A percentile compares a stretch with the other conserved stretches of the same genome.
Conservation (phyloP, 2,113 vertebrate species). For the Mesoclemmys tuberculata region DNA sequence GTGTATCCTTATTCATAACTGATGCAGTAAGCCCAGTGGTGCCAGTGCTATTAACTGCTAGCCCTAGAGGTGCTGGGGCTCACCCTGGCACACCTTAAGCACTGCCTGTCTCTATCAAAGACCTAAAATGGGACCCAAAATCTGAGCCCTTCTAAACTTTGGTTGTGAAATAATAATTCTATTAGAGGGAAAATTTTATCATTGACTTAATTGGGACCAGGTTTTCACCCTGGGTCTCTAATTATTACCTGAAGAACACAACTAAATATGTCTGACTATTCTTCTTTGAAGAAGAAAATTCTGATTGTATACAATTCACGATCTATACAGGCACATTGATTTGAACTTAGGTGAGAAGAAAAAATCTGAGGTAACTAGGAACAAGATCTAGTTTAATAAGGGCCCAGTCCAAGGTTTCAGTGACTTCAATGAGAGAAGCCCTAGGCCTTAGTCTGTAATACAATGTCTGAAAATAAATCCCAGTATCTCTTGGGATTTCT, state of each 20-base stretch:
- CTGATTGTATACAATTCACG: neutral
- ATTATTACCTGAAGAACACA: neutral
- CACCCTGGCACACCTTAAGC: too few species aligned
- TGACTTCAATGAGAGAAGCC: neutral
- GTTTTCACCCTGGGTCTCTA: neutral
- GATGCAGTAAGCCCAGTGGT: too few species aligned
- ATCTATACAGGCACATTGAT: neutral
- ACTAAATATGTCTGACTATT: neutral
- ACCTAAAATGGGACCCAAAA: neutral
- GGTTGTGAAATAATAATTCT: neutral
- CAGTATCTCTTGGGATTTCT: neutral
- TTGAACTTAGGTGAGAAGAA: neutral
- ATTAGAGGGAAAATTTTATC: neutral
- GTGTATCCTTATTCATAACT: too few species aligned
- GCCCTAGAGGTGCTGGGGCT: too few species aligned
- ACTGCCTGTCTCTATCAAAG: neutral
- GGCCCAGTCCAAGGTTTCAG: neutral
- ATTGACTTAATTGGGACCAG: neutral
- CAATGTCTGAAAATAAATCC: neutral
- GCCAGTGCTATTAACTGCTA: too few species aligned
- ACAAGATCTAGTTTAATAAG: neutral
- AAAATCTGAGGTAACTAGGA: rapidly evolving
- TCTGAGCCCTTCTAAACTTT: neutral
- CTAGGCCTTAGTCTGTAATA: neutral
- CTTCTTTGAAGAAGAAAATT: neutral